phyloP scores from a whole-genome alignment of 30 jellyfish, hydroid and myxozoan genomes.

The Hydra vulgaris region DNA sequence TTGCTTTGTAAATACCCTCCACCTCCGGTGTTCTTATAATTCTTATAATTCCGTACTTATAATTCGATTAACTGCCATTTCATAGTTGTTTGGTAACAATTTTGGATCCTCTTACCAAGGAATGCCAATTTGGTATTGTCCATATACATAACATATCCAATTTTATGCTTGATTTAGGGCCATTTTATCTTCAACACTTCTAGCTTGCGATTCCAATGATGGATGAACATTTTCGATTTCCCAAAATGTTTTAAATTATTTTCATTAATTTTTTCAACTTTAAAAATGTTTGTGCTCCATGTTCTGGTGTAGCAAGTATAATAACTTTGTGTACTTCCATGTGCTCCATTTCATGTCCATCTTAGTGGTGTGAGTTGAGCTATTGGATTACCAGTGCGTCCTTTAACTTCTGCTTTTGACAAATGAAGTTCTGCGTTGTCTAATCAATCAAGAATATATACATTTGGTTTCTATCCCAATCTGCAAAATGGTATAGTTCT shows the following conservation, averaged over 20 bases:
- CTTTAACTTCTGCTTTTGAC: no score
- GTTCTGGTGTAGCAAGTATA: slow-evolving; percentile 7
- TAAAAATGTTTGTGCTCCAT: not conserved
- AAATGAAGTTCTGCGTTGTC: no score
- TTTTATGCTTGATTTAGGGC: no score
- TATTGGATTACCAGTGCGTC: not conserved
- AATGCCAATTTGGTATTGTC: slow-evolving; percentile 1
- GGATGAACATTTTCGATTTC: not conserved
- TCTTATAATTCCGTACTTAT: slow-evolving; percentile 1
- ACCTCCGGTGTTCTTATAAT: not conserved
- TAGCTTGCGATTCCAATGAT: no score
- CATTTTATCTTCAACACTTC: no score
- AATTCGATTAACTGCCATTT: not conserved
- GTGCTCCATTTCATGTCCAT: slow-evolving; percentile 3
- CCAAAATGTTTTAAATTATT: not conserved
- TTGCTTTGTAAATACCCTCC: not conserved
- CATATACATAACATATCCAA: no score
- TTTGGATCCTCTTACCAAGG: not conserved
- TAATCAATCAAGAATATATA: no score
- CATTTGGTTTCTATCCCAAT: no score
- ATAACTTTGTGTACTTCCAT: not conserved
- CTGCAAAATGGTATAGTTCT: no score
- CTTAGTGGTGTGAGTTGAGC: slow-evolving; percentile 1
- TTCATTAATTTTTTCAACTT: not conserved
- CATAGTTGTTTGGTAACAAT: no score